Percentiles rank a stretch among this genome's conserved stretches.
These are phyloP conservation scores for Hylia prasina DNA, from an alignment of 2,113 vertebrate genomes.

Conservation along the genomic window DNA sequence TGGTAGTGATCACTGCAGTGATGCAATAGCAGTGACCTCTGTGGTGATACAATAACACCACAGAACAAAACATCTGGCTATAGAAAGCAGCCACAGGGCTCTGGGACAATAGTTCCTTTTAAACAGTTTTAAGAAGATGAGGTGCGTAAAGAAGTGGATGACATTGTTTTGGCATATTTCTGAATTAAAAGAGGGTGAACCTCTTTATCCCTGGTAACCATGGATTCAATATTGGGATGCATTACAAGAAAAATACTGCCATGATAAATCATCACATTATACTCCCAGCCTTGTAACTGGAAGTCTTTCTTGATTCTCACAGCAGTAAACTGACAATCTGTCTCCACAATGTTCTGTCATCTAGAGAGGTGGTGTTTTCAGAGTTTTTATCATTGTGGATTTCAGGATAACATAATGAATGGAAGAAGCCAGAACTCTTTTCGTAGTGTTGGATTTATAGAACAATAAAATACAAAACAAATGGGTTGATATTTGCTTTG, in stretches of 20 bases:
- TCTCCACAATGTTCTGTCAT: background rate
- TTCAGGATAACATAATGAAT: background rate
- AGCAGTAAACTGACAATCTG: background rate
- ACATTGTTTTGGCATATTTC: background rate
- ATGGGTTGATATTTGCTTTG: background rate
- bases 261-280: background rate
- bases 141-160: background rate
- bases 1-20: background rate
- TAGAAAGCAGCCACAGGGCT: background rate
- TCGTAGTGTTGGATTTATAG: background rate
- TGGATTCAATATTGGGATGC: background rate
- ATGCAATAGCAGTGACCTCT: background rate
- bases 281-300: background rate
- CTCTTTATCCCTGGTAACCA: background rate
- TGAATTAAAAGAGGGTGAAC: background rate
- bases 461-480: background rate
- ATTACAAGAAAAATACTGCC: background rate
- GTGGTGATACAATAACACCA: background rate
- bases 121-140: background rate
- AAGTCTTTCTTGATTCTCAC: background rate
- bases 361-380: background rate
- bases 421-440: background rate
- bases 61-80: background rate
- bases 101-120: background rate
- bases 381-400: background rate